Evolutionary conservation across 2,888 invertebrate species (phyloP), one percentile per base, ranked within the genome.

Genomic region (Seira sanloemensis): DNA sequence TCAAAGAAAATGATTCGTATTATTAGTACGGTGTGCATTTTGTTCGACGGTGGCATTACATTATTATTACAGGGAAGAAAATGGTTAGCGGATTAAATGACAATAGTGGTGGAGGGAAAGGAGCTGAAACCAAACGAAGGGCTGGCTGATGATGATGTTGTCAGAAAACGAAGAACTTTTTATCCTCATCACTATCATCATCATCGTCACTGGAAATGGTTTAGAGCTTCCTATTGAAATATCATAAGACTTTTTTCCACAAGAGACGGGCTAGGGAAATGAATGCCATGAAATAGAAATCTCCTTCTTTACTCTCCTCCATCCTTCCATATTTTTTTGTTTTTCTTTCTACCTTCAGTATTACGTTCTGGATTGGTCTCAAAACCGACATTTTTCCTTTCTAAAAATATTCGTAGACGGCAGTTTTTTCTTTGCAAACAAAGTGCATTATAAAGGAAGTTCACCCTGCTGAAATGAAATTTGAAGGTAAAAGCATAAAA

Each of bases 81-180:
- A 82, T 71, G 72, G 82, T 72, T 76, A 54, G 24, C 65, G 76
- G 82, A 82, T 82, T 82, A 82, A 82, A 82, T 76, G 82, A 82
- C 82, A 82, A 82, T 72, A 75, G 37, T 37, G 37, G 37, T 37
- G 37, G 37, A 37, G 37, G 37, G 37, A 37, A 77, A 76, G 50
- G 69, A 62, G 66, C 65, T 23, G 23, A 58, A 77, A 46, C 66
- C 5, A 46, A 46, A 26, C 54, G 69, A 67, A 50, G 16, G 68
- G 12, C 12, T 37, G 37, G 37, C 68, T 27, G n/a, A 68, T 68
- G 69, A 68, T 68, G 68, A 54, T 69, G 69, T 69, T 69, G 69
- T 68, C 58, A 77, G 77, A 58, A 67, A 27, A 37, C 37, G 37
- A 37, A 37, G 37, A 37, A 37, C 37, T 37, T 37, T 37, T 37